These are phyloP conservation scores for Pampusana beccarii DNA, from an alignment of 2,113 vertebrate genomes.

Conservation along the genomic window DNA sequence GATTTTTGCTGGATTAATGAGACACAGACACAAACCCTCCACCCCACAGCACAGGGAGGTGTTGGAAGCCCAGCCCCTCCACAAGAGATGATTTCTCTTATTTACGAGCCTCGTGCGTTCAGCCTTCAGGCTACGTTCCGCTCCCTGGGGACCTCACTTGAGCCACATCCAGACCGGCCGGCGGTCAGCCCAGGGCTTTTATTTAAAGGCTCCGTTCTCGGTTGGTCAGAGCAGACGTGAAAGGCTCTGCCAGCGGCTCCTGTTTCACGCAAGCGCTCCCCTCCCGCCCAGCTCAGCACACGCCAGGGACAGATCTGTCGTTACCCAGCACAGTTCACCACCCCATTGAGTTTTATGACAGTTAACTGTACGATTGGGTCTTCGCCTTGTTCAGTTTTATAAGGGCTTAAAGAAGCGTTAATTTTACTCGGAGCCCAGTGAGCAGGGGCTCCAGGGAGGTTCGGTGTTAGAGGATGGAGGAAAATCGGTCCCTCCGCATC, in stretches of 20 bases:
- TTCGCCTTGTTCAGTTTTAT: background rate
- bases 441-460: background rate
- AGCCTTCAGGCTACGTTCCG: background rate
- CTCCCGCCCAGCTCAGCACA: background rate
- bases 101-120: background rate
- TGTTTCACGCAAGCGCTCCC: fast-evolving
- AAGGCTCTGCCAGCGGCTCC: background rate
- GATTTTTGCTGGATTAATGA: background rate
- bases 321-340: background rate
- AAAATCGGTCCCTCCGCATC: background rate
- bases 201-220: background rate
- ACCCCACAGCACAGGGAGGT: background rate
- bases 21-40: background rate
- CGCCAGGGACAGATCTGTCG: background rate
- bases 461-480: background rate
- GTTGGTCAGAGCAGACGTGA: fast-evolving
- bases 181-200: background rate
- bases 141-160: background rate
- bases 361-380: background rate
- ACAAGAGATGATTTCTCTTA: background rate
- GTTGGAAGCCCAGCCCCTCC: background rate
- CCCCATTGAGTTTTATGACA: background rate
- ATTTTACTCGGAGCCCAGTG: background rate
- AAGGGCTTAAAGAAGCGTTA: background rate
- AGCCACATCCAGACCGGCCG: fast-evolving